Percentiles rank a stretch among this genome's conserved stretches.
These are phyloP conservation scores for Leptopilina clavipes DNA, from an alignment of 1,140 invertebrate genomes.

Conservation along the genomic window DNA sequence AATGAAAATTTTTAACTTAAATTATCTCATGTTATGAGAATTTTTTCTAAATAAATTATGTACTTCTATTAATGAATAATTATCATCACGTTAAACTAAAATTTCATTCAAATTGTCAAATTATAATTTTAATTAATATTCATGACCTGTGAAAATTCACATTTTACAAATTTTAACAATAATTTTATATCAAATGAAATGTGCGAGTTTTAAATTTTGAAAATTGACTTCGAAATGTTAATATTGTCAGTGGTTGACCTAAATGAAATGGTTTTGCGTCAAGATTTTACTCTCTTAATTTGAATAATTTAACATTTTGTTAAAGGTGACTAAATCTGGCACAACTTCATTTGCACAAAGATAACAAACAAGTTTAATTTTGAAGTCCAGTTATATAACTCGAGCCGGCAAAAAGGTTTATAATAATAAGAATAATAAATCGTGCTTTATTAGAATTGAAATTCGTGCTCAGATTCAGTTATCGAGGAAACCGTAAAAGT, in stretches of 20 bases:
- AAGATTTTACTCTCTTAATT: neutral
- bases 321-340: neutral
- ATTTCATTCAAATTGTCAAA: no score
- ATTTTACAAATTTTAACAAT: no score
- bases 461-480: slow-evolving; percentile 28
- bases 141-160: no score
- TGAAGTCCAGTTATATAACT: neutral
- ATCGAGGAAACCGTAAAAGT: slow-evolving; percentile 28
- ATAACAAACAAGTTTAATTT: neutral
- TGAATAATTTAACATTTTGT: neutral
- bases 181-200: no score
- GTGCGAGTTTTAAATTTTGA: no score
- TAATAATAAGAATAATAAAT: slow-evolving; percentile 32
- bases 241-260: neutral
- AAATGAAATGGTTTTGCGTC: neutral
- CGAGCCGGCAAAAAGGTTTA: neutral
- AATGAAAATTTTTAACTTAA: no score
- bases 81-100: no score
- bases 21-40: no score
- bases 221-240: no score
- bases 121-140: no score
- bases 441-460: slow-evolving; percentile 31
- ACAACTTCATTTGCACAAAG: slow-evolving; percentile 30
- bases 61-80: no score
- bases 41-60: no score